phyloP scores from a whole-genome alignment of 2,113 vertebrate species.

The Oreochromis tanganicae region DNA sequence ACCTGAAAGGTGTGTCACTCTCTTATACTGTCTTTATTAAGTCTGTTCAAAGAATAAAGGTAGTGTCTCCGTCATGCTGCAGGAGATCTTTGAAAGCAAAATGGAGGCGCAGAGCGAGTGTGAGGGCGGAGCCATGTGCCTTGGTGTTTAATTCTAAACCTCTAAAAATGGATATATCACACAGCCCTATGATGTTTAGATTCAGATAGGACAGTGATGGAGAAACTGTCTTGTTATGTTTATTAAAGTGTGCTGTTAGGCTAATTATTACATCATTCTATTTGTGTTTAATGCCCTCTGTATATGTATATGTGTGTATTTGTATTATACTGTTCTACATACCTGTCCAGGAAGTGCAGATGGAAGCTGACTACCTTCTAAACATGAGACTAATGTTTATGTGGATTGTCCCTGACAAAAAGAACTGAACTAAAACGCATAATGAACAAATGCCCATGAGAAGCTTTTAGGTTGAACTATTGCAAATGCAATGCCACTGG shows the following conservation, averaged over 20 bases:
- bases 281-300: background rate
- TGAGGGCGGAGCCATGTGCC: background rate
- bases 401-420: background rate
- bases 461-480: background rate
- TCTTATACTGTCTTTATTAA: background rate
- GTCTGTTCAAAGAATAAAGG: background rate
- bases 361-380: background rate
- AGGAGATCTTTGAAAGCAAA: background rate
- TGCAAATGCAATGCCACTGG: background rate
- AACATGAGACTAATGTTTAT: background rate
- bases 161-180: background rate
- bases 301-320: background rate
- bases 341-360: background rate
- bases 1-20: background rate
- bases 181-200: background rate
- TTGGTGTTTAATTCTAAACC: background rate
- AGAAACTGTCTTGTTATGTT: background rate
- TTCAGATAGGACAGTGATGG: background rate
- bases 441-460: background rate
- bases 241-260: background rate
- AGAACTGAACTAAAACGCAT: background rate
- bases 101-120: background rate
- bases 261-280: background rate
- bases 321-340: background rate
- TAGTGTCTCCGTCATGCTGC: background rate